Evolutionary conservation across 2,113 vertebrate genomes (phyloP).

Genomic region (Cephalopholis sonnerati): DNA sequence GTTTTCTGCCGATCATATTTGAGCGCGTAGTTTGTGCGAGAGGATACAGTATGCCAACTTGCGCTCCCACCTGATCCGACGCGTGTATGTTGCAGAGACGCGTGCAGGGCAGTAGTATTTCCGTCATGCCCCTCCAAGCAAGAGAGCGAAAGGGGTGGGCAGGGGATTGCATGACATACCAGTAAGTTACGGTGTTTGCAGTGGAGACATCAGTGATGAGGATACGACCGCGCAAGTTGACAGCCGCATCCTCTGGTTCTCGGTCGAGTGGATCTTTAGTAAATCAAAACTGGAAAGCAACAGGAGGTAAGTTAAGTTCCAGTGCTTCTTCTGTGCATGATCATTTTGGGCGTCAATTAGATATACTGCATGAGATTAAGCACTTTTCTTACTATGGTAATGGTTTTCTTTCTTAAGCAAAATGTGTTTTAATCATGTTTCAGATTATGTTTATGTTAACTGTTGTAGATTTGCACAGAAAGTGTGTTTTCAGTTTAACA

Average conservation of each 20-base stretch:
- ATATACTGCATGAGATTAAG: background rate
- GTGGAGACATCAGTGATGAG: conserved; percentile 24
- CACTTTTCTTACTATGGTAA: background rate
- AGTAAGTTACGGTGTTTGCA: conserved; percentile 18
- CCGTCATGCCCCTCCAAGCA: background rate
- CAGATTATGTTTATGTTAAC: background rate
- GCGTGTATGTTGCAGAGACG: background rate
- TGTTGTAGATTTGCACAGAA: background rate
- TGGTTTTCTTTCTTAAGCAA: background rate
- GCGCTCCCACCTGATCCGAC: background rate
- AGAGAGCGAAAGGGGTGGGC: conserved; percentile 21
- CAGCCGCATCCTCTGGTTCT: background rate
- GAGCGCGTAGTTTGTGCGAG: no score
- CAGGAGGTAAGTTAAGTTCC: conserved; percentile 54
- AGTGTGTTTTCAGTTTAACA: background rate
- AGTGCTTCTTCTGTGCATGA: background rate
- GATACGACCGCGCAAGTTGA: conserved; percentile 11
- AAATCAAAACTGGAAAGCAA: conserved; percentile 31
- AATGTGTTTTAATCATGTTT: background rate
- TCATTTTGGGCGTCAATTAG: background rate
- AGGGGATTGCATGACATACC: conserved; percentile 2
- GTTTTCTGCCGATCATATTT: background rate
- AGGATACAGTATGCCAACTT: background rate
- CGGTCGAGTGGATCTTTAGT: background rate
- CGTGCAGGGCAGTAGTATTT: background rate